Base-by-base conservation (phyloP, 2,113 vertebrate genomes). In the Cricetomys ansorgei region DNA sequence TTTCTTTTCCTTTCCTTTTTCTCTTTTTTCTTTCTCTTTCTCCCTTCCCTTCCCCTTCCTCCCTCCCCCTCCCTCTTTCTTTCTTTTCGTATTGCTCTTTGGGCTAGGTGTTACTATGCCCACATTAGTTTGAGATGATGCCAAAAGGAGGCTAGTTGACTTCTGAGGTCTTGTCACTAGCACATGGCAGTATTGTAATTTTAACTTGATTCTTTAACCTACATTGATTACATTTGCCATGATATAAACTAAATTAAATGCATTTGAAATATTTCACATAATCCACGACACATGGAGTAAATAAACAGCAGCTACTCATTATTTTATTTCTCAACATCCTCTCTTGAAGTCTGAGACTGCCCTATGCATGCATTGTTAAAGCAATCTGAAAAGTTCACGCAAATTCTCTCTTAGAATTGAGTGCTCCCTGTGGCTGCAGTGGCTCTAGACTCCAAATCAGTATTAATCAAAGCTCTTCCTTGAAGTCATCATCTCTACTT, bases 281-380 rank as follows among this genome's bases (percentile, higher is more conserved):
- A 27, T 92, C 12, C 76, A 6, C 87, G 85, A 62, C 16, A 31
- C 45, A 43, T 70, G 48, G 27, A 90, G 31, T 64, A 91, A 85
- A 43, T 90, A 77, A 92, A 57, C 69, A 70, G 43, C 57, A 45
- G 43, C 91, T 79, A 25, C 62, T 95, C 6, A n/a, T 89, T 95
- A 9, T 55, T 85, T 77, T 81, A 40, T 83, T 37, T 55, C 48
- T 62, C 57, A 80, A 77, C 1, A 31, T 67, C 7, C 43, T 70
- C 40, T n/a, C 7, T 45, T 85, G 50, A 93, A 87, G 31, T 23
- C 73, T 94, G 50, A 73, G 65, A 64, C 45, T 70, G 76, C 80
- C 40, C 5, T 19, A 55, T 85, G 34, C 34, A 48, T 64, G 29
- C 43, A 62, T 76, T 80, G 25, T 75, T 85, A 88, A 91, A 79